Evolutionary conservation across 2,888 invertebrate genomes (phyloP), one percentile per base, ranked within the genome.

Genomic region (Campoplex capitator): DNA sequence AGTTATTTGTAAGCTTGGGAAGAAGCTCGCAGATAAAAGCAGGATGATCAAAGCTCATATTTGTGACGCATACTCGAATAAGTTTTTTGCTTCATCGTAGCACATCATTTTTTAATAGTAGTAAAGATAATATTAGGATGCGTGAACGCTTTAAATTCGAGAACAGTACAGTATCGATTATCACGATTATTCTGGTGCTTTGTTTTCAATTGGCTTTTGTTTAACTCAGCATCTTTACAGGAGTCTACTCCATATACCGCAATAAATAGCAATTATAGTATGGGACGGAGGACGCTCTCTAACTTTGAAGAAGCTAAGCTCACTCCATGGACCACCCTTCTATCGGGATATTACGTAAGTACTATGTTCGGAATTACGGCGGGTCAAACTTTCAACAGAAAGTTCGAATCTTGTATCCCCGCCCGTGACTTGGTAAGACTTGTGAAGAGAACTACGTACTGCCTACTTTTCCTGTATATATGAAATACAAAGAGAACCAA

Each of bases 181-280:
- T 48, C 45, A 73, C 58, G 68, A 67, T 58, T 38, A 71, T 80
- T 32, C 13, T 68, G 54, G 75, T 62, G 58, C 28, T 58, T 58
- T 58, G 58, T 58, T 28, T 58, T 67, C 73, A 45, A 32, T 42
- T 75, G n/a, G 75, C 38, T 67, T 75, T 62, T 7, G 35, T 80
- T 71, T 38, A 28, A 79, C 65, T 77, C 62, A 38, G 51, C 67
- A 77, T 18, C 45, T 28, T 32, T 32, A 62, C 28, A n/a, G 35
- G 54, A 74, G 62, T 88, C 84, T 87, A 48, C 67, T 77, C 76
- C 62, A 70, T 86, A 84, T 76, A 83, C 85, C 79, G 90, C 89
- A 92, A 92, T 92, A 91, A 91, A 92, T 90, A 91, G 88, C 91
- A 92, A 92, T 92, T 92, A 92, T 88, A 86, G 84, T 85, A 80